Evolutionary conservation across 2,113 vertebrate genomes (phyloP).

Genomic region (Amphiprion ocellaris): DNA sequence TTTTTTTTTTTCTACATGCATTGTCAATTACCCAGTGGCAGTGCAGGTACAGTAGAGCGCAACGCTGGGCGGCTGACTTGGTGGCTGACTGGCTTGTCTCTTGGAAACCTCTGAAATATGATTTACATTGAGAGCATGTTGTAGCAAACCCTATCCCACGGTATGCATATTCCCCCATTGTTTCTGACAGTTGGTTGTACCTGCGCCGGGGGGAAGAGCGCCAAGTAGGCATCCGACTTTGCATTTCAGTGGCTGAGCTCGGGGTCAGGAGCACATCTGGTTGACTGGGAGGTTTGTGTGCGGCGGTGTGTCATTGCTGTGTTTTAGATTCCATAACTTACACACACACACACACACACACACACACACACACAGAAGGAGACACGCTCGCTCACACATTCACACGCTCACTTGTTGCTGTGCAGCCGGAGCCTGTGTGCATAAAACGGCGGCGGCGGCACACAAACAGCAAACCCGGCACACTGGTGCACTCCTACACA

Average conservation of each 20-base stretch:
- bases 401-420: conserved; percentile 77
- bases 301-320: conserved; percentile 60
- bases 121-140: conserved; percentile 84
- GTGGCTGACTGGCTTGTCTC: conserved; percentile 77
- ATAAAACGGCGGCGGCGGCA: conserved; percentile 37
- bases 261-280: conserved; percentile 84
- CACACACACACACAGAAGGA: conserved; percentile 21
- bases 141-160: conserved; percentile 79
- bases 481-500: conserved; percentile 80
- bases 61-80: conserved; percentile 66
- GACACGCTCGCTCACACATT: conserved; percentile 9
- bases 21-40: conserved; percentile 77
- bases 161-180: conserved; percentile 80
- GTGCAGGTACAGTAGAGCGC: conserved; percentile 48
- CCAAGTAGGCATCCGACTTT: conserved; percentile 77
- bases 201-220: conserved; percentile 56
- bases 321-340: conserved; percentile 49
- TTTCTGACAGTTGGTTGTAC: conserved; percentile 85
- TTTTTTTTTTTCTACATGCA: conserved; percentile 14
- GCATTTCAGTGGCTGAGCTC: conserved; percentile 81
- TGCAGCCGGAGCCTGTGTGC: conserved; percentile 55
- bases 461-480: conserved; percentile 64
- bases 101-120: conserved; percentile 77
- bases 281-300: conserved; percentile 69
- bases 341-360: conserved; percentile 9